Percentiles rank a stretch among this genome's conserved stretches.
Conservation (phyloP, 2,888 invertebrate genomes). For the Pimpla rufipes region DNA sequence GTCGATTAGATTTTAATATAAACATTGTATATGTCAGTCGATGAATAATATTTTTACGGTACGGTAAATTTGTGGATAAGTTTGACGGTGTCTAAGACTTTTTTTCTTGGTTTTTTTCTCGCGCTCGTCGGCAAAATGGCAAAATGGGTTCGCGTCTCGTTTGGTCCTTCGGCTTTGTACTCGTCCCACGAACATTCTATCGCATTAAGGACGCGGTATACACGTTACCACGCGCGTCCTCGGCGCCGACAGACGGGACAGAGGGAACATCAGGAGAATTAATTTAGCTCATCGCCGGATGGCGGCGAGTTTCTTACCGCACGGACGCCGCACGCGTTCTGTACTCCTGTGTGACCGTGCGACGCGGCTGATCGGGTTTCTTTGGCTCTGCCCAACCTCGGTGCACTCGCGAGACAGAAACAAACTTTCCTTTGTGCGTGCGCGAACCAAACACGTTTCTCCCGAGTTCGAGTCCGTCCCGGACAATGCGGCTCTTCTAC, state of each 20-base stretch:
- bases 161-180: constrained; percentile 3
- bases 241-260: constrained; percentile 1
- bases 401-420: background rate
- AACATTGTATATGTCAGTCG: no score
- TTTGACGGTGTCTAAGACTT: background rate
- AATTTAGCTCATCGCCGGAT: constrained; percentile 36
- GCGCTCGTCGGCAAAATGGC: background rate
- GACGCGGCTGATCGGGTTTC: constrained; percentile 24
- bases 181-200: constrained; percentile 36
- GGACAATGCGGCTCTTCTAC: constrained; percentile 4
- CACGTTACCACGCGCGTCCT: constrained; percentile 8
- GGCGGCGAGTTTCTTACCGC: constrained; percentile 15
- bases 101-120: background rate
- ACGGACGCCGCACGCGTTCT: background rate
- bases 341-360: background rate
- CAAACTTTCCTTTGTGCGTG: constrained; percentile 31
- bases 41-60: background rate
- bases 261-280: constrained; percentile 35
- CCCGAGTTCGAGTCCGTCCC: constrained; percentile 5
- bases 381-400: background rate
- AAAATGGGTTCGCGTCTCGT: background rate
- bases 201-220: constrained; percentile 15
- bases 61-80: no score
- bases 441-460: constrained; percentile 13
- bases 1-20: no score